A percentile compares a stretch with the other conserved stretches of the same genome.
phyloP scores from a whole-genome alignment of 1,140 invertebrate genomes.

The Temnothorax nylanderi region DNA sequence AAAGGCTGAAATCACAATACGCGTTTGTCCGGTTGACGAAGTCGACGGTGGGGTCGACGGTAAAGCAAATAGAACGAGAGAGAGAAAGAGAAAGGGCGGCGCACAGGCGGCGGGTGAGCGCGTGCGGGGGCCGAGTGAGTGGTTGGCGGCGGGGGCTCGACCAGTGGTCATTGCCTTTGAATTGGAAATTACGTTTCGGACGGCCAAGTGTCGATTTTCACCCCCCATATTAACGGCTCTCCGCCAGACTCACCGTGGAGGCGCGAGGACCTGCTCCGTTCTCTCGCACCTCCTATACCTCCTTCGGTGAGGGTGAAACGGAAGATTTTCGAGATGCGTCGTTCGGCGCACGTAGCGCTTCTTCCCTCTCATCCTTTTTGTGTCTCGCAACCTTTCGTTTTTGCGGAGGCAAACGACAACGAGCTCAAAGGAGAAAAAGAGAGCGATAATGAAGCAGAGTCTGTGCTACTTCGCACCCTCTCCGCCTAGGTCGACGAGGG shows the following conservation, averaged over 20 bases:
- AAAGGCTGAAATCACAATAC: conserved; percentile 86
- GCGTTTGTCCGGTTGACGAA: conserved; percentile 85
- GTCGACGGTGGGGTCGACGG: conserved; percentile 74
- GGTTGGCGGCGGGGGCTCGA: conserved; percentile 49
- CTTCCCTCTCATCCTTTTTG: neutral
- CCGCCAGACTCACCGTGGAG: conserved; percentile 7
- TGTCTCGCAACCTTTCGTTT: neutral
- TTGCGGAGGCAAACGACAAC: neutral
- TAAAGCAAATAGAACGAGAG: conserved; percentile 81
- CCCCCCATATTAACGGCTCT: conserved; percentile 66
- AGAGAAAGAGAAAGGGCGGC: conserved; percentile 57
- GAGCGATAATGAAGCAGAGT: conserved; percentile 30
- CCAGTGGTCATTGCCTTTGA: conserved; percentile 84
- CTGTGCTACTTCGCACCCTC: conserved; percentile 30
- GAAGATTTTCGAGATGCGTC: neutral
- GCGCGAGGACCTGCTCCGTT: neutral
- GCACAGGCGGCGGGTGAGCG: conserved; percentile 33
- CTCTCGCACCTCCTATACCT: neutral
- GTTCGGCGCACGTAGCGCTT: neutral
- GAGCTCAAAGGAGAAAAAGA: neutral
- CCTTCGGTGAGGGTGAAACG: conserved; percentile 8
- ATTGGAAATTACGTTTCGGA: conserved; percentile 83
- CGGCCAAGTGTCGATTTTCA: conserved; percentile 81
- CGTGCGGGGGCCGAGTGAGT: conserved; percentile 56
- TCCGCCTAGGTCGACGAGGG: conserved; percentile 14